Base-by-base conservation (phyloP, 1,140 invertebrate genomes). In the Pteromalus puparum region DNA sequence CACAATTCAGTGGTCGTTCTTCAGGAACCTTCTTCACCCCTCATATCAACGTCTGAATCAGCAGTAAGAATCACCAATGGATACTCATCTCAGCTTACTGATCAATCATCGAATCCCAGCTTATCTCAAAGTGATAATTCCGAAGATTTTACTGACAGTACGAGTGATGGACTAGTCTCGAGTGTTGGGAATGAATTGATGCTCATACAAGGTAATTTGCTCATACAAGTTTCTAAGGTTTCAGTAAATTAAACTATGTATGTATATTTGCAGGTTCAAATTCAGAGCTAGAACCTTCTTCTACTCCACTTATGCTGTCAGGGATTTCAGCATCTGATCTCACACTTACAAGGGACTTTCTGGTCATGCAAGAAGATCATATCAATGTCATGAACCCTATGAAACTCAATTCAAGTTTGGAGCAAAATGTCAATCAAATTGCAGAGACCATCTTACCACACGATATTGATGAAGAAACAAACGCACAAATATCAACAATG, bases 1-100 rank as follows among this genome's bases (percentile, higher is more conserved):
- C 92, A 92, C 77, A 94, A 94, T 87, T 93, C 94, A 12, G 92
- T 94, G 24, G 93, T 94, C 74, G 93, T 94, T 67, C 90, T 93
- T 10, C 93, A 94, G 85, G 88, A 88, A 70, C 89, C 91, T 3
- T 87, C 92, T 12, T 93, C 92, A 1, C 91, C 92, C 7, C 87
- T 93, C 12, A 92, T 93, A 81, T 88, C 89, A 3, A 88, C 88
- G 9, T 85, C 90, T 0, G 92, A 92, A 48, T 83, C 88, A 1
- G 91, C 87, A 72, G 82, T 83, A 26, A 85, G 89, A 46, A 82
- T 89, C 1, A 90, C 85, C 73, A 90, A 92, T 26, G 92, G 91
- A 79, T 93, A 91, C 67, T 90, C 90, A 2, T 84, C 91, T 13
- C 90, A 91, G 38, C 67, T 92, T 38, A 80, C 88, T 4, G 88